phyloP scores from a whole-genome alignment of 2,888 invertebrate genomes.

The Cataglyphis livida region DNA sequence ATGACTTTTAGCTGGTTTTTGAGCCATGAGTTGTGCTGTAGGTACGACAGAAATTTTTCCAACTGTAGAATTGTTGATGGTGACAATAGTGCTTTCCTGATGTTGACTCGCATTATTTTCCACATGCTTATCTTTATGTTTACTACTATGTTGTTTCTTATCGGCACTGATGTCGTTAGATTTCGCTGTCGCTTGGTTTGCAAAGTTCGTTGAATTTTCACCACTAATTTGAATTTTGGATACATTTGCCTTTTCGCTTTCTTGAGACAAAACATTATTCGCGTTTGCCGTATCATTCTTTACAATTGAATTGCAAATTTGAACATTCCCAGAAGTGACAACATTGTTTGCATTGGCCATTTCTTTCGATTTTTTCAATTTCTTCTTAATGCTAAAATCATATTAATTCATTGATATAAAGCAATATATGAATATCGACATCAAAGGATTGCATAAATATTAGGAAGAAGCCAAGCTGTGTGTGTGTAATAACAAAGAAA shows the following conservation, averaged over 20 bases:
- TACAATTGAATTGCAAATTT: conserved; percentile 60
- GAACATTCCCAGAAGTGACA: conserved; percentile 55
- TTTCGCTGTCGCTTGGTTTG: conserved; percentile 64
- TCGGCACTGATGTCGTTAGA: conserved; percentile 66
- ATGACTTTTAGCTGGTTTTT: conserved; percentile 75
- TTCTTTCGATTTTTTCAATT: conserved; percentile 80
- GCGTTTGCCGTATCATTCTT: conserved; percentile 64
- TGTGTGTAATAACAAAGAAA: conserved; percentile 63
- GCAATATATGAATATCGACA: conserved; percentile 4
- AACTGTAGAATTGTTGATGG: conserved; percentile 69
- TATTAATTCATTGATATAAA: conserved; percentile 37
- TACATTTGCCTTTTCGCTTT: conserved; percentile 63
- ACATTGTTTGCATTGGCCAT: conserved; percentile 56
- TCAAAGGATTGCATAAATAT: conserved; percentile 24
- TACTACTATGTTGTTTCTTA: conserved; percentile 69
- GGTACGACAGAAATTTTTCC: conserved; percentile 81
- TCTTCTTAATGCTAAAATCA: conserved; percentile 82
- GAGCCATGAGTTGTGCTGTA: conserved; percentile 80
- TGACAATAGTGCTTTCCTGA: conserved; percentile 65
- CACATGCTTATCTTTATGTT: conserved; percentile 77
- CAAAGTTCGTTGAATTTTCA: conserved; percentile 69
- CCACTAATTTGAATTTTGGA: conserved; percentile 62
- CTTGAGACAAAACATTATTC: conserved; percentile 61
- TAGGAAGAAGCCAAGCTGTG: conserved; percentile 40
- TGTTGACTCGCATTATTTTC: conserved; percentile 61